Base-by-base conservation (phyloP, 2,888 invertebrate genomes). In the Parascotia fuliginaria region DNA sequence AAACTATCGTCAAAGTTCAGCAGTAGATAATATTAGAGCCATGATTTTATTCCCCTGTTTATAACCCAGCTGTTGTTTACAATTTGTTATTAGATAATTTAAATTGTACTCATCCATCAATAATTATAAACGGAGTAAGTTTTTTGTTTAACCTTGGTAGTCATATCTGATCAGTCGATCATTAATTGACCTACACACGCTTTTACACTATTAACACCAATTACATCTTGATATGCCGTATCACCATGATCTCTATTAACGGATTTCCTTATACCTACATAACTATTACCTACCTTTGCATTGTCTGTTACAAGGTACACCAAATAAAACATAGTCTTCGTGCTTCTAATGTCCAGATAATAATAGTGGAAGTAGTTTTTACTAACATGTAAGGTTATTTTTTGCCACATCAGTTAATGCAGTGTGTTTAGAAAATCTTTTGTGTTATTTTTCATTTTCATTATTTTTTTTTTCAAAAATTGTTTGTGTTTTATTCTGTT, bases 361-460 rank as follows among this genome's bases (percentile, higher is more conserved):
- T 69, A 60, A 60, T 44, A 49, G 48, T 55, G 58, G 68, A 61
- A 64, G 60, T 53, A 44, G 41, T 61, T 63, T 55, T 53, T 55
- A 52, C 33, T 41, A 36, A 28, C 56, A 44, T 42, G 65, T 63
- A 58, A 70, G 65, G 65, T 60, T 61, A 59, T 66, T 74, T 75
- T 71, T 74, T 70, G 38, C 57, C 27, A 29, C 43, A 42, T 41
- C 46, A 49, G 42, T 46, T 67, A 60, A 60, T 62, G 55, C 50
- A 56, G 51, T 61, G 53, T 66, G 58, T 58, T 62, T 60, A 65
- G 72, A 70, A 70, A 70, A 64, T 54, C 57, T 65, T 60, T 64
- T 55, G 39, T 53, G n/a, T 42, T 38, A n/a, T 27, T 11, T 42
- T 15, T 12, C 28, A 11, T 13, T 13, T 31, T 9, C 0, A 13